Conservation (phyloP, 2,888 invertebrate species). For the Pandemis cinnamomeana region DNA sequence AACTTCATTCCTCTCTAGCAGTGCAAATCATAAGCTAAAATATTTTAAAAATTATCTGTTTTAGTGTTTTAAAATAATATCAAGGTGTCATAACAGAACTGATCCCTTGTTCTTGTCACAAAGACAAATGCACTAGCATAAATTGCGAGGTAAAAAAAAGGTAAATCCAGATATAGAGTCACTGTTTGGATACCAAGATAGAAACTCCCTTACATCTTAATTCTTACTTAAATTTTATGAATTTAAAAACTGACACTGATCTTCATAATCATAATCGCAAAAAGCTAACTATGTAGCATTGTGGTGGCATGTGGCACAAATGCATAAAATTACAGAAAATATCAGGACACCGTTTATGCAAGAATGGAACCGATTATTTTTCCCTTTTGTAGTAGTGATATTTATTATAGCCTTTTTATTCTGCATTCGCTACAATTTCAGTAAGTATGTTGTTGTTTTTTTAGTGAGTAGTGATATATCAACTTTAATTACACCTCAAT, state of each 20-base stretch:
- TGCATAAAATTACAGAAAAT: neutral
- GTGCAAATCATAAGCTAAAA: conserved; percentile 46
- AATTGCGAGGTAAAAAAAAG: conserved; percentile 54
- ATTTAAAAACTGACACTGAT: conserved; percentile 60
- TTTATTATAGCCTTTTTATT: too few species aligned
- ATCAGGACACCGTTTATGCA: too few species aligned
- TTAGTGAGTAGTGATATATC: too few species aligned
- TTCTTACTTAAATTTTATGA: conserved; percentile 40
- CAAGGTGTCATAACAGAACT: neutral
- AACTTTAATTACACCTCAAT: too few species aligned
- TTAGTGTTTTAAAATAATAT: conserved; percentile 17
- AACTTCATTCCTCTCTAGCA: conserved; percentile 44
- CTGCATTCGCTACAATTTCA: too few species aligned
- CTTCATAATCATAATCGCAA: neutral
- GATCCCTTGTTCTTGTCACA: neutral
- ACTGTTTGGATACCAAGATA: conserved; percentile 21
- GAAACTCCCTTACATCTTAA: conserved; percentile 52
- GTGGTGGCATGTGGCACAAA: neutral
- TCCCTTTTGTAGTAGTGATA: too few species aligned
- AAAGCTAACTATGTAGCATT: neutral
- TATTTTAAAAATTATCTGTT: conserved; percentile 13
- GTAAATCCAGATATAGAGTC: conserved; percentile 4
- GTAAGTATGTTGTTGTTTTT: too few species aligned
- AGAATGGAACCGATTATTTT: too few species aligned
- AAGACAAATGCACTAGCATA: conserved; percentile 39